Evolutionary conservation across 2,797 vertebrate genomes (phyloP), one percentile per base, ranked within the genome.

Genomic region (Muscicapa comitata): DNA sequence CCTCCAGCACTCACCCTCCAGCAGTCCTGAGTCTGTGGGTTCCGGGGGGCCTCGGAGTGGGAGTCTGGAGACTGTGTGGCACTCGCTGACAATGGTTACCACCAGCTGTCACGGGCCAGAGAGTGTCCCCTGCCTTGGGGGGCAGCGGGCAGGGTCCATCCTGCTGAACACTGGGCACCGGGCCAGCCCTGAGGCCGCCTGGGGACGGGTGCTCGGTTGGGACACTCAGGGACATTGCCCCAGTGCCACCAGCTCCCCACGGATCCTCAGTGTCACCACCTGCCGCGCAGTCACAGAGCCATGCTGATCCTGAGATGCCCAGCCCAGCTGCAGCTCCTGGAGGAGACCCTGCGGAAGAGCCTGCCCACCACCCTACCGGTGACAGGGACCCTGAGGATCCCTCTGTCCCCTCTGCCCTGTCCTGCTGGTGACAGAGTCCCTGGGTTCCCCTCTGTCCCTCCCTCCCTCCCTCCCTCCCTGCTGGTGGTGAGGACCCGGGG

Each of bases 21-120:
- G 70, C 50, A 40, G 9, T 47, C 15, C 47, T 12, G 50, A 8
- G 37, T 43, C 48, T 14, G 77, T 42, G 42, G 4, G 17, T 51
- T 37, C 26, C 0, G 0, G 8, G 7, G 53, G 3, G 4, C 13
- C 0, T 24, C 25, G 28, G 26, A 18, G 9, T 17, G 38, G 24
- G 5, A 12, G 13, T n/a, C 33, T n/a, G 51, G 53, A 43, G 18
- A 10, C n/a, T 0, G 10, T 33, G 50, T 53, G 58, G 15, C 40
- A 15, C 23, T 28, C 0, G 2, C 40, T 48, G 68, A 31, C 68
- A 38, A 51, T 2, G 7, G 14, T 35, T 15, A 23, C 33, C 63
- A 18, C 9, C 6, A 4, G 53, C 17, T 1, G 84, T 90, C 73
- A 95, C 1, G 21, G 93, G 7, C 84, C 65, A 33, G 35, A 0